A percentile compares a stretch with the other conserved stretches of the same genome.
Evolutionary conservation across 2,797 vertebrate species (phyloP).

Genomic region (Squalus acanthias): DNA sequence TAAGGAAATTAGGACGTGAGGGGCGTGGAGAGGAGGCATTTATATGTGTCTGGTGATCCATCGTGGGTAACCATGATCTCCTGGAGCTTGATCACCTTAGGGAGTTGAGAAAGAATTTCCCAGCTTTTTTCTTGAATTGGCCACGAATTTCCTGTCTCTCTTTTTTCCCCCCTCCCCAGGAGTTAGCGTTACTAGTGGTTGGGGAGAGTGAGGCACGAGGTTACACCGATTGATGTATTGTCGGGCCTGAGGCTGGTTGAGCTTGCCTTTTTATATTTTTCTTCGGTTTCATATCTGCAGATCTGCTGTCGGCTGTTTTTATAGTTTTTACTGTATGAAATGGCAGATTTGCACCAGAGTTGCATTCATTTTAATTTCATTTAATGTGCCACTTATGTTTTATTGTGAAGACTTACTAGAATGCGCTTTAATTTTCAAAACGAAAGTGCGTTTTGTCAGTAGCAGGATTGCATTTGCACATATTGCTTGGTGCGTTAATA

Average conservation of each 20-base stretch:
- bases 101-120: not conserved
- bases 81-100: not conserved
- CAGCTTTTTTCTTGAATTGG: not conserved
- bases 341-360: not conserved
- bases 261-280: not conserved
- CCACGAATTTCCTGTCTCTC: no score
- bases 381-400: not conserved
- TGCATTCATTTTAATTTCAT: not conserved
- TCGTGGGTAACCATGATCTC: no score
- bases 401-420: not conserved
- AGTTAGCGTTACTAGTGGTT: not conserved
- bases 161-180: not conserved
- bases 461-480: not conserved
- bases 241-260: no score
- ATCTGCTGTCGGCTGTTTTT: not conserved
- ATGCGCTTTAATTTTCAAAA: conserved; percentile 24
- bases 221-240: no score
- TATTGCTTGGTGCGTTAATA: not conserved
- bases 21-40: no score
- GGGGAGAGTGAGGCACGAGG: not conserved
- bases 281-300: not conserved
- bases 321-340: not conserved
- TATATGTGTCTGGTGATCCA: no score
- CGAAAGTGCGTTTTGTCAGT: not conserved
- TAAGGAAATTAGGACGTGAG: no score